These are phyloP conservation scores for Babylonia areolata DNA, from an alignment of 1,140 invertebrate species.

Conservation along the genomic window DNA sequence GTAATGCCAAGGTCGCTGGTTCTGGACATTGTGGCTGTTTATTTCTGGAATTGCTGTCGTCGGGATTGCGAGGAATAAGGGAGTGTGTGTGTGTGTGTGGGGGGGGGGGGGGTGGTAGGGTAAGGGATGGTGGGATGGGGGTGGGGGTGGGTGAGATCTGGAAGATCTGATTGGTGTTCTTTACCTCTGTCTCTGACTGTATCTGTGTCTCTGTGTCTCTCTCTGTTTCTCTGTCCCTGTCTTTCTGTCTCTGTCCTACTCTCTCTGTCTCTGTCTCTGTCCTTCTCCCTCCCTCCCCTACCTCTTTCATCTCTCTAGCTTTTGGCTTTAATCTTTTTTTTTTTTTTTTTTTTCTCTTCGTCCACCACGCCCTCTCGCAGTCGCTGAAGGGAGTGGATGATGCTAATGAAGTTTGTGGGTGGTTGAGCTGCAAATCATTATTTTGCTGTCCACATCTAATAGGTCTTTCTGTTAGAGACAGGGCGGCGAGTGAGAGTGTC, in stretches of 20 bases:
- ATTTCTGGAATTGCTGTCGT: slow-evolving; percentile 14
- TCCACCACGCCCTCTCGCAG: background rate
- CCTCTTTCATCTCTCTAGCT: background rate
- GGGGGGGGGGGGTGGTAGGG: background rate
- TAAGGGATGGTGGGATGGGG: too few species aligned
- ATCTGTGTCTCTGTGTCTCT: slow-evolving; percentile 13
- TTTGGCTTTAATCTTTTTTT: too few species aligned
- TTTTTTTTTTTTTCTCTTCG: background rate
- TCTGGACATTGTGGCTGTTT: background rate
- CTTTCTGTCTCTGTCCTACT: slow-evolving; percentile 12
- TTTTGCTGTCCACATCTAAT: background rate
- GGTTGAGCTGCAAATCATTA: background rate
- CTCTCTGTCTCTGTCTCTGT: slow-evolving; percentile 15
- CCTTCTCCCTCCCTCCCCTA: background rate
- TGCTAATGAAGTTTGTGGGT: background rate
- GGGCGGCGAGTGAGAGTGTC: too few species aligned
- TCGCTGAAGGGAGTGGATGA: too few species aligned
- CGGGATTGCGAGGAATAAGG: too few species aligned
- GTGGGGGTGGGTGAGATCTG: background rate
- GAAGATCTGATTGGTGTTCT: slow-evolving; percentile 7
- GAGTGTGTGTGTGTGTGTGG: too few species aligned
- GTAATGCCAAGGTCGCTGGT: slow-evolving; percentile 7
- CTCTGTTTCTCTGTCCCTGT: slow-evolving; percentile 14
- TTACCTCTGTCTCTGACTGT: background rate
- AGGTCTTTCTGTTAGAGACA: background rate